These are phyloP conservation scores for Ophioninae sp. DNA, from an alignment of 2,888 invertebrate genomes.

Conservation along the genomic window DNA sequence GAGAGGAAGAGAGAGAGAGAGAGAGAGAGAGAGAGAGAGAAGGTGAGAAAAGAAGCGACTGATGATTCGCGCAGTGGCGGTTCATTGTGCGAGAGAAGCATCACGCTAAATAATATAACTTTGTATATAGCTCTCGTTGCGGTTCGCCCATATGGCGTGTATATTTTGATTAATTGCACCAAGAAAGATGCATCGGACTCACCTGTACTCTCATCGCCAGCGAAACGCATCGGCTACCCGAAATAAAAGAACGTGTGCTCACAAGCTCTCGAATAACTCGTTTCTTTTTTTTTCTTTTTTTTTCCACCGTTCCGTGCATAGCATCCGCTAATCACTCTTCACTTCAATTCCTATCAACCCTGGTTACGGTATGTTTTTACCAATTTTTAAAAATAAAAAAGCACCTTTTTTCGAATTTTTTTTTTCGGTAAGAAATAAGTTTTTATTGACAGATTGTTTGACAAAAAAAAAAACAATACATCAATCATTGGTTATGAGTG, in stretches of 20 bases:
- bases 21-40: background rate
- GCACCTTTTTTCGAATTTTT: no score
- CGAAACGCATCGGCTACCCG: slow-evolving; percentile 11
- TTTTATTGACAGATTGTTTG: no score
- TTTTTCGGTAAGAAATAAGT: no score
- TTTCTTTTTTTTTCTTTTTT: no score
- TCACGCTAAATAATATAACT: slow-evolving; percentile 56
- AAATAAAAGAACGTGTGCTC: background rate
- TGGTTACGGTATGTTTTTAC: slow-evolving; percentile 3
- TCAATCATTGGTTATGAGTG: no score
- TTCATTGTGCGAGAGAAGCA: slow-evolving; percentile 52
- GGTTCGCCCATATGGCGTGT: slow-evolving; percentile 71
- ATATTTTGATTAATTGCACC: slow-evolving; percentile 71
- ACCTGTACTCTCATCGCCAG: slow-evolving; percentile 55
- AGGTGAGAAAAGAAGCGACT: slow-evolving; percentile 30
- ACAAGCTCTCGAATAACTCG: slow-evolving; percentile 10
- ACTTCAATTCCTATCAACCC: slow-evolving; percentile 34
- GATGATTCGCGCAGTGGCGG: slow-evolving; percentile 47
- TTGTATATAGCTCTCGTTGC: slow-evolving; percentile 57
- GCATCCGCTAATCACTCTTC: slow-evolving; percentile 34
- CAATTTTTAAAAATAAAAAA: background rate
- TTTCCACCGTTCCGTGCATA: slow-evolving; percentile 8
- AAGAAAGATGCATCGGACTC: slow-evolving; percentile 63
- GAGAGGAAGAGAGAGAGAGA: background rate
- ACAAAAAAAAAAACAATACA: no score